Evolutionary conservation across 2,797 vertebrate species (phyloP).

Genomic region (Sitta carolinensis): DNA sequence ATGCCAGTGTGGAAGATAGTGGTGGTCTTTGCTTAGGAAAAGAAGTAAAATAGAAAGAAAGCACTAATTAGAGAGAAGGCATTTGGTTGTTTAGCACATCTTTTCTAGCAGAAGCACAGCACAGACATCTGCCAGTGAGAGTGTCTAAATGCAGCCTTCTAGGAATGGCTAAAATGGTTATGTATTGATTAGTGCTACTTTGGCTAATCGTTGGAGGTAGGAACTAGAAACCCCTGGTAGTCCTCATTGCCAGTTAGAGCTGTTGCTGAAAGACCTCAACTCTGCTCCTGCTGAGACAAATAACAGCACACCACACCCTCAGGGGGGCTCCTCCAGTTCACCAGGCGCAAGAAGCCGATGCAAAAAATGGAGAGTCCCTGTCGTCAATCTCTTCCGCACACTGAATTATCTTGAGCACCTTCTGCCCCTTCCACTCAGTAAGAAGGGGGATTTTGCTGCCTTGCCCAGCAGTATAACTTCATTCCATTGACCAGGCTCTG

Average conservation of each 20-base stretch:
- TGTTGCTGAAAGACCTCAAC: not conserved
- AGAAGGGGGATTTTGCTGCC: not conserved
- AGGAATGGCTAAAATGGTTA: not conserved
- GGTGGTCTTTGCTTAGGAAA: not conserved
- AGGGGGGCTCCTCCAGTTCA: not conserved
- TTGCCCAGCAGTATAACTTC: not conserved
- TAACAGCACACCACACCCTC: not conserved
- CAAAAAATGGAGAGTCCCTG: not conserved
- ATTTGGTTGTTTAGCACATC: not conserved
- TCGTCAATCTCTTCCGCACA: not conserved
- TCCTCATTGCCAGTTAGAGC: not conserved
- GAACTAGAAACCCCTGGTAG: not conserved
- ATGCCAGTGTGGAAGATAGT: not conserved
- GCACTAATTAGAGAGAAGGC: not conserved
- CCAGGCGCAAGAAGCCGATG: not conserved
- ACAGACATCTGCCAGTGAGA: not conserved
- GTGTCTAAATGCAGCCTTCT: not conserved
- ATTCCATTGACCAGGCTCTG: constrained; percentile 22
- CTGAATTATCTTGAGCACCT: not conserved
- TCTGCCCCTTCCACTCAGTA: not conserved
- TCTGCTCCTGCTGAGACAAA: not conserved
- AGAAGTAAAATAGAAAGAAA: not conserved
- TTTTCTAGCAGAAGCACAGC: not conserved
- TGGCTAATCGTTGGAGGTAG: not conserved
- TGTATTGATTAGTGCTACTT: not conserved